Percentiles rank a stretch among this genome's conserved stretches.
phyloP scores from a whole-genome alignment of 1,140 invertebrate species.

The Diorhabda elongata region DNA sequence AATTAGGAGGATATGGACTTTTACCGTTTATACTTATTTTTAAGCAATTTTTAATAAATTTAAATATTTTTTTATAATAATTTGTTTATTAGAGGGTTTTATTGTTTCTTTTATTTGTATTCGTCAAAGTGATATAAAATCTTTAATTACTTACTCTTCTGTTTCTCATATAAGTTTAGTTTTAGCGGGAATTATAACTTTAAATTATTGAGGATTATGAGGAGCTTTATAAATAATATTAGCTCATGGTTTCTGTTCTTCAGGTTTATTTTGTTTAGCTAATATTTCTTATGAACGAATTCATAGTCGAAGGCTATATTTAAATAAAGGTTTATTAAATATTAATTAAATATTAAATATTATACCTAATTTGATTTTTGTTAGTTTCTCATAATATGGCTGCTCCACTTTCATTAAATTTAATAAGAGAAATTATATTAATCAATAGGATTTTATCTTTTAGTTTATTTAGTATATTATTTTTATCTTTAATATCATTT shows the following conservation, averaged over 20 bases:
- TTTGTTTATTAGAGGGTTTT: slow-evolving; percentile 54
- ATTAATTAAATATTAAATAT: slow-evolving; percentile 52
- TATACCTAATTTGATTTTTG: slow-evolving; percentile 63
- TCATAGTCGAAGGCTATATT: slow-evolving; percentile 35
- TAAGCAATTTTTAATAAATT: slow-evolving; percentile 44
- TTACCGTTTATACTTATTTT: slow-evolving; percentile 52
- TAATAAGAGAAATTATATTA: slow-evolving; percentile 56
- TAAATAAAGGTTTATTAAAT: slow-evolving; percentile 51
- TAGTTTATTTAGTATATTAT: slow-evolving; percentile 48
- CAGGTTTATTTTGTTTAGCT: too few relatives aligned
- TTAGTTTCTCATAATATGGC: slow-evolving; percentile 52
- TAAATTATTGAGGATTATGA: too few relatives aligned
- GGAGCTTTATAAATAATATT: too few relatives aligned
- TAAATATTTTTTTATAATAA: slow-evolving; percentile 50
- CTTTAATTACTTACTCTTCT: too few relatives aligned
- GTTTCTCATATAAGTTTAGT: too few relatives aligned
- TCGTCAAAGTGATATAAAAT: slow-evolving; percentile 52
- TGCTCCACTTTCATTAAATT: slow-evolving; percentile 49
- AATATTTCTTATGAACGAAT: slow-evolving; percentile 56
- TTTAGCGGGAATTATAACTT: too few relatives aligned
- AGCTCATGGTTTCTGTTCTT: too few relatives aligned
- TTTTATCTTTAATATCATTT: slow-evolving; percentile 51
- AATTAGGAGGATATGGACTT: slow-evolving; percentile 64
- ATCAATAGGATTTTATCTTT: slow-evolving; percentile 54
- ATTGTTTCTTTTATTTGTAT: slow-evolving; percentile 58